phyloP scores from a whole-genome alignment of 1,140 invertebrate species.

The Gryllus bimaculatus region DNA sequence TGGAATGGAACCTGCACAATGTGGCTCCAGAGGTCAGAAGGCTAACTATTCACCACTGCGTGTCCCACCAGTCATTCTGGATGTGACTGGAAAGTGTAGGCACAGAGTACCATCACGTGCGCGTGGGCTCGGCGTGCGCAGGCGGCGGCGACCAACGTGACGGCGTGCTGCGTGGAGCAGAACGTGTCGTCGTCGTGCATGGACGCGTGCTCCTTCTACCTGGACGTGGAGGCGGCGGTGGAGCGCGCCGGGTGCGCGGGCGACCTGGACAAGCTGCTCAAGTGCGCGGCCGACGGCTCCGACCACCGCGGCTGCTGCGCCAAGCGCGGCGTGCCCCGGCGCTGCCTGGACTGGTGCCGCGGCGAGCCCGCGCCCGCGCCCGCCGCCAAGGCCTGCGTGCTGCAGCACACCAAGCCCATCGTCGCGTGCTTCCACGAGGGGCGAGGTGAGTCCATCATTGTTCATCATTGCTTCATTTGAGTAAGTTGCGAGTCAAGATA shows the following conservation, averaged over 20 bases:
- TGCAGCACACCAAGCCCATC: constrained; percentile 62
- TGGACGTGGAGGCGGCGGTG: constrained; percentile 70
- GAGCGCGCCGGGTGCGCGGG: constrained; percentile 64
- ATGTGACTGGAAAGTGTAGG: too few species aligned
- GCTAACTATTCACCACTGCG: too few species aligned
- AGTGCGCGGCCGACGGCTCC: constrained; percentile 60
- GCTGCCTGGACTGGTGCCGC: constrained; percentile 65
- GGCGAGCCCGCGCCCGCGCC: constrained; percentile 48
- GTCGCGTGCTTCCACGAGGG: constrained; percentile 71
- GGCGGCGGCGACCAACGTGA: constrained; percentile 53
- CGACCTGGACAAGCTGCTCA: constrained; percentile 77
- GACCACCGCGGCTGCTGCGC: constrained; percentile 73
- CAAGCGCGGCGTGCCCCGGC: constrained; percentile 57
- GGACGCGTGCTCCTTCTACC: constrained; percentile 67
- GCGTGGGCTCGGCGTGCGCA: too few species aligned
- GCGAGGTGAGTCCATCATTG: constrained; percentile 41
- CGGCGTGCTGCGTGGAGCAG: constrained; percentile 63
- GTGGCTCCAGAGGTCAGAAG: too few species aligned
- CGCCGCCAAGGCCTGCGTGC: constrained; percentile 49
- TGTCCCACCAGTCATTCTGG: too few species aligned
- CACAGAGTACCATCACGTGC: too few species aligned
- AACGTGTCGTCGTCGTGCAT: constrained; percentile 63
- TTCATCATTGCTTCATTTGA: background rate
- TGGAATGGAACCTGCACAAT: too few species aligned
- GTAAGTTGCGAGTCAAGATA: background rate